Base-by-base conservation (phyloP, 2,888 invertebrate species). In the Metopia argyrocephala region DNA sequence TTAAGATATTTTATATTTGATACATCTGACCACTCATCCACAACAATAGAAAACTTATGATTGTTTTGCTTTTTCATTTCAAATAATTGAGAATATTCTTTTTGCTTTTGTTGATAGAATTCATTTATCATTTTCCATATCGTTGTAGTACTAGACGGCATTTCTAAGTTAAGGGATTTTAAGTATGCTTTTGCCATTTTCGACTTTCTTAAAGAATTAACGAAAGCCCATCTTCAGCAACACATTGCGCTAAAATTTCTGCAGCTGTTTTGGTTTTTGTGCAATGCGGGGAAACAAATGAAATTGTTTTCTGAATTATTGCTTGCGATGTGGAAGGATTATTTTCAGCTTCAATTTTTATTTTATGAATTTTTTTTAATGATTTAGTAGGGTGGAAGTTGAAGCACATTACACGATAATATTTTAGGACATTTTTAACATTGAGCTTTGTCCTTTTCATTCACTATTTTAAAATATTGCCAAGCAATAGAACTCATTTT, bases 81-180 rank as follows among this genome's bases (percentile, higher is more conserved):
- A 18, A 48, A 48, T 15, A 46, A 38, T 23, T 62, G 15, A 18
- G 38, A 48, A 48, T 25, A 25, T 48, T 62, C 25, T 20, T 6
- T 4, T n/a, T 48, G 28, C 38, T 62, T 62, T 62, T 25, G 12
- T 27, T 46, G 21, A 46, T 62, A 62, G 15, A 20, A 46, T 15
- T 25, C 38, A 2, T n/a, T 18, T 62, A 62, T 62, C 23, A 48
- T 7, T 20, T 21, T 48, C 46, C 62, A 46, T 38, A 62, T 62
- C 25, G 61, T 21, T 1, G n/a, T n/a, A n/a, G 31, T 46, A n/a
- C 62, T 62, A 48, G 48, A 62, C 3, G 48, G 62, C 62, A 62
- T 62, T 48, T 48, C 54, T 9, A 54, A 54, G 54, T 54, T 23
- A 12, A 54, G 5, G 9, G 21, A 23, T 21, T 54, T 21, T 21